These are phyloP conservation scores for Orestias chungarensis DNA, from an alignment of 2,797 vertebrate species.

Conservation along the genomic window DNA sequence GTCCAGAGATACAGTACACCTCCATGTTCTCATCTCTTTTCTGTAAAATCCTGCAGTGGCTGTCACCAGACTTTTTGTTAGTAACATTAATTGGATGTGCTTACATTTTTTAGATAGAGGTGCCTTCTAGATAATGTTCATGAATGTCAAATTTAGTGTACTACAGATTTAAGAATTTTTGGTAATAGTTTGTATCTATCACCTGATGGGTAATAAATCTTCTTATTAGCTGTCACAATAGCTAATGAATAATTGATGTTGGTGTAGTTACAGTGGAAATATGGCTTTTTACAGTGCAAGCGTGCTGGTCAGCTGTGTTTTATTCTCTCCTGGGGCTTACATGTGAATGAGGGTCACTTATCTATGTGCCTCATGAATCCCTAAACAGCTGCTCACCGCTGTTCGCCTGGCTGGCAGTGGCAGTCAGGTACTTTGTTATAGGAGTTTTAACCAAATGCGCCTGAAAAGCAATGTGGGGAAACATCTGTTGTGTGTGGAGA, in stretches of 20 bases:
- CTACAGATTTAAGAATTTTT: slow-evolving; percentile 40
- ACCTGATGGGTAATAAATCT: slow-evolving; percentile 74
- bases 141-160: slow-evolving; percentile 48
- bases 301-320: slow-evolving; percentile 81
- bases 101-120: slow-evolving; percentile 61
- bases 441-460: slow-evolving; percentile 29
- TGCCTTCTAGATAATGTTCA: slow-evolving; percentile 53
- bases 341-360: slow-evolving; percentile 75
- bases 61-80: slow-evolving; percentile 52
- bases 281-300: slow-evolving; percentile 77
- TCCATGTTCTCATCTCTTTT: slow-evolving; percentile 29
- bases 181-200: slow-evolving; percentile 61
- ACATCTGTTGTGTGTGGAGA: slow-evolving; percentile 70
- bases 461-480: slow-evolving; percentile 43
- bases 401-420: slow-evolving; percentile 60
- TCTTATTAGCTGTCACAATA: slow-evolving; percentile 69
- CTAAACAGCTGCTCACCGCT: slow-evolving; percentile 79
- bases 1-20: slow-evolving; percentile 32
- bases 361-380: slow-evolving; percentile 82
- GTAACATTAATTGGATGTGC: slow-evolving; percentile 63
- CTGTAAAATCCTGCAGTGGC: slow-evolving; percentile 39
- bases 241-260: slow-evolving; percentile 79
- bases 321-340: slow-evolving; percentile 75
- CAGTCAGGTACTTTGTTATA: slow-evolving; percentile 57
- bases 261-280: slow-evolving; percentile 73